A percentile compares a stretch with the other conserved stretches of the same genome.
These are phyloP conservation scores for Aphelocoma coerulescens DNA, from an alignment of 2,113 vertebrate species.

Conservation along the genomic window DNA sequence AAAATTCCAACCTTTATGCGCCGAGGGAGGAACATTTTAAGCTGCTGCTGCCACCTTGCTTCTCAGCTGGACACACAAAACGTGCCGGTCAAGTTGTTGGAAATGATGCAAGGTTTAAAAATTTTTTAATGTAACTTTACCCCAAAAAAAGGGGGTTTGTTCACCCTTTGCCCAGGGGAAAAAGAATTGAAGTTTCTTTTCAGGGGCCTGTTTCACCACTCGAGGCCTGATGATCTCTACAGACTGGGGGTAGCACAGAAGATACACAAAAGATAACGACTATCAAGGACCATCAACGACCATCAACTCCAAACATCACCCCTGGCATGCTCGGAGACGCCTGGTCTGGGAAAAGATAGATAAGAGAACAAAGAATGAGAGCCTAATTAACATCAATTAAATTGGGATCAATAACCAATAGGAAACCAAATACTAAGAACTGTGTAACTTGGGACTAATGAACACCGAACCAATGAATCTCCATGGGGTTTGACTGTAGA, in stretches of 20 bases:
- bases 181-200: background rate
- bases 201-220: background rate
- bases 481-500: background rate
- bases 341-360: background rate
- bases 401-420: background rate
- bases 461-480: background rate
- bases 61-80: background rate
- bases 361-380: background rate
- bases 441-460: background rate
- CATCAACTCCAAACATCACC: background rate
- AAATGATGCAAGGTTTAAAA: background rate
- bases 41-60: conserved; percentile 59
- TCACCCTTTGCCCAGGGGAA: background rate
- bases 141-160: background rate
- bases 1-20: background rate
- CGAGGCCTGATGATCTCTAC: background rate
- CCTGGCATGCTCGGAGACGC: rapidly evolving
- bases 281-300: rapidly evolving
- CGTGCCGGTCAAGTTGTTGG: background rate
- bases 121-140: background rate
- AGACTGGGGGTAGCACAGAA: background rate
- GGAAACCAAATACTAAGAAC: background rate
- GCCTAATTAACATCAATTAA: background rate
- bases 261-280: background rate
- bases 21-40: background rate